These are phyloP conservation scores for Leontopithecus rosalia DNA, from an alignment of 2,797 vertebrate species.

Conservation along the genomic window DNA sequence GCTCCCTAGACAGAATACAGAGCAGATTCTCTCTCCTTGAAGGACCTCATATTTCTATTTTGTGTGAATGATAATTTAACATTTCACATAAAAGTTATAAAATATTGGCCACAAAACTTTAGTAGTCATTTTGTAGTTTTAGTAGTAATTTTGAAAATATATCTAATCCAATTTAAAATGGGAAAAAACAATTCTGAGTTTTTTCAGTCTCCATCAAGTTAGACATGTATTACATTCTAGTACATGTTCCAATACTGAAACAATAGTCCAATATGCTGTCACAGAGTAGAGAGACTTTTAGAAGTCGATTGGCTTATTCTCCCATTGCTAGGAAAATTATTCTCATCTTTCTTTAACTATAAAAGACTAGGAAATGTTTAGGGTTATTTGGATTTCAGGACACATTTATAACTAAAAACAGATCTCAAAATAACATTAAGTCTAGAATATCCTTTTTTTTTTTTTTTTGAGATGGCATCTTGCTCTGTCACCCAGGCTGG, in stretches of 20 bases:
- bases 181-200: not conserved
- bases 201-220: not conserved
- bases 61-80: not conserved
- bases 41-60: not conserved
- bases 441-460: not conserved
- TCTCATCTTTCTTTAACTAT: not conserved
- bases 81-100: not conserved
- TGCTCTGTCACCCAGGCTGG: not conserved
- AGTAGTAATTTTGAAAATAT: not conserved
- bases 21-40: not conserved
- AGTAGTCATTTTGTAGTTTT: not conserved
- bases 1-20: not conserved
- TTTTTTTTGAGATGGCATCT: not conserved
- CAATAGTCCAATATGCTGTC: not conserved
- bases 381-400: conserved; percentile 51
- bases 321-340: not conserved
- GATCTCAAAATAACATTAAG: conserved; percentile 19
- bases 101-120: not conserved
- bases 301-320: not conserved
- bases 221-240: not conserved
- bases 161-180: not conserved
- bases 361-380: not conserved
- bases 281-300: not conserved
- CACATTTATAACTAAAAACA: conserved; percentile 12
- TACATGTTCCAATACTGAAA: not conserved